Conservation (phyloP, 2,888 invertebrate genomes). For the Ganaspis brasiliensis region DNA sequence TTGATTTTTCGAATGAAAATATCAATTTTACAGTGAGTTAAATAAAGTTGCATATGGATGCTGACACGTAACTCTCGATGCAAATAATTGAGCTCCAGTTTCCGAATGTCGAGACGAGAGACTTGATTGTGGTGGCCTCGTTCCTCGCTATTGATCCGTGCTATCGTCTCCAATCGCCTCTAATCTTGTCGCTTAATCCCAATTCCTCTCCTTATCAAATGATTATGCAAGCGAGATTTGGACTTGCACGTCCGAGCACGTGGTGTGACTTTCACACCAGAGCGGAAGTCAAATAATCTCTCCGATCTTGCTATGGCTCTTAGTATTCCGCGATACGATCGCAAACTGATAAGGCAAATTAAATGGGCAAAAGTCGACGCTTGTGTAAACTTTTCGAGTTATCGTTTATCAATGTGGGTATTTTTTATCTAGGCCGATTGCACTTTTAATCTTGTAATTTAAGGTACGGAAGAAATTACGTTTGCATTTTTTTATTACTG, state of each 20-base stretch:
- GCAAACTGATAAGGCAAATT: not conserved
- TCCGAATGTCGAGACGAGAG: slow-evolving; percentile 2
- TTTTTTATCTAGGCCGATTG: not conserved
- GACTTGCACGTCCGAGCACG: not conserved
- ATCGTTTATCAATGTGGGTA: not conserved
- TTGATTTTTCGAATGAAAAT: no score
- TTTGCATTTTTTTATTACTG: no score
- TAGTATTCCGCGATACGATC: not conserved
- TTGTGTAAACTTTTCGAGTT: not conserved
- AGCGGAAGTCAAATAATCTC: not conserved
- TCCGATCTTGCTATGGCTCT: not conserved
- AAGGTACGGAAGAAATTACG: no score
- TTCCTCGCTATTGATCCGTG: slow-evolving; percentile 13
- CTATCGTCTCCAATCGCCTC: not conserved
- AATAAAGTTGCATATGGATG: no score
- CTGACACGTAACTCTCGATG: no score
- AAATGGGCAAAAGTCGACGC: slow-evolving; percentile 3
- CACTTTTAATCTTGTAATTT: not conserved
- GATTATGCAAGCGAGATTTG: slow-evolving; percentile 25
- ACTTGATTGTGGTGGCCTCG: not conserved
- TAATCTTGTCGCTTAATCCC: slow-evolving; percentile 2
- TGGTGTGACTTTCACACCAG: slow-evolving; percentile 25
- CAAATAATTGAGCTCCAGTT: not conserved
- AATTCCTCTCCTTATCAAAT: not conserved
- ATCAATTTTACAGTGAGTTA: no score